Evolutionary conservation across 2,113 vertebrate genomes (phyloP).

Genomic region (Nycticryphes semicollaris): DNA sequence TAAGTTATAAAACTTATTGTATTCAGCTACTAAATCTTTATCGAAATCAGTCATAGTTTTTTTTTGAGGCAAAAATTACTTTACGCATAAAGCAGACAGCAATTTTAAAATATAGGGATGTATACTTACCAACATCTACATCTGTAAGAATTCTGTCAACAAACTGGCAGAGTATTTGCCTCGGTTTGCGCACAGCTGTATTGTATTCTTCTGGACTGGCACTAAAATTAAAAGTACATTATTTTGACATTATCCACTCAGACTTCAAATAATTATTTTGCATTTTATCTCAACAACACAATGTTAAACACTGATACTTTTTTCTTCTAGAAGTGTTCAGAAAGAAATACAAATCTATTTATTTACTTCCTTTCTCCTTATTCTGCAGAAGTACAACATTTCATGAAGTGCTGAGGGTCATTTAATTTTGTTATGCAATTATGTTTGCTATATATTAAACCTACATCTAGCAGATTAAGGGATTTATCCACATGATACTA

Average conservation of each 20-base stretch:
- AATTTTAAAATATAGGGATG: not conserved
- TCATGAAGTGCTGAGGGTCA: not conserved
- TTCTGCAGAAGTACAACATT: not conserved
- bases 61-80: not conserved
- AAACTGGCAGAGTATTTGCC: constrained; percentile 96
- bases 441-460: not conserved
- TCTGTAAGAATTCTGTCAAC: constrained; percentile 96
- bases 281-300: not conserved
- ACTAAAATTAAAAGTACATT: constrained; percentile 72
- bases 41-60: not conserved
- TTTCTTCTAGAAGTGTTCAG: not conserved
- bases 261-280: not conserved
- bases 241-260: not conserved
- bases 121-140: constrained; percentile 90
- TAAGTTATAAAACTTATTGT: not conserved
- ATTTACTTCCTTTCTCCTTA: not conserved
- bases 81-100: not conserved
- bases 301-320: not conserved
- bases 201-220: constrained; percentile 86
- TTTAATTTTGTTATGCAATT: not conserved
- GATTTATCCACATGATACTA: not conserved
- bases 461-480: not conserved
- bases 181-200: constrained; percentile 89
- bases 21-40: not conserved
- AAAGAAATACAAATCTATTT: not conserved